Percentiles rank a stretch among this genome's conserved stretches.
phyloP scores from a whole-genome alignment of 2,113 vertebrate genomes.

The Pelvicachromis taeniatus region DNA sequence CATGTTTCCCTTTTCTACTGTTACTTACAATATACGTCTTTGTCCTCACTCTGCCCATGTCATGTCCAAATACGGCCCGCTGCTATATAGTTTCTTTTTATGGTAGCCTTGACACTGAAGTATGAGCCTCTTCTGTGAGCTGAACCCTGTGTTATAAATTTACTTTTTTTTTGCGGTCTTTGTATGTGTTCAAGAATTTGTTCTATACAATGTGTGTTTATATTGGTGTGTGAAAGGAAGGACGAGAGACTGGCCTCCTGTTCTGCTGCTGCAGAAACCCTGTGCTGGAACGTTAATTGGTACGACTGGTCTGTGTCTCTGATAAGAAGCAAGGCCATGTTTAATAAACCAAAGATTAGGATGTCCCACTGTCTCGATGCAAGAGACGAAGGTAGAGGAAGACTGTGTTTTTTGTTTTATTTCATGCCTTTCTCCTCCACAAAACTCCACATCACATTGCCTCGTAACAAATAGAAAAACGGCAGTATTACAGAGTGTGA shows the following conservation, averaged over 20 bases:
- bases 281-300: slow-evolving; percentile 68
- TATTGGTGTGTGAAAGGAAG: neutral
- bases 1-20: slow-evolving; percentile 9
- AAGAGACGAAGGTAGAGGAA: neutral
- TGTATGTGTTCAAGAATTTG: neutral
- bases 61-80: neutral
- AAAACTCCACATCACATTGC: neutral
- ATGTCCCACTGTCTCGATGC: slow-evolving; percentile 7
- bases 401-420: neutral
- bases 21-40: slow-evolving; percentile 23
- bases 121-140: neutral
- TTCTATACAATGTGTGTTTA: neutral
- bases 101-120: neutral
- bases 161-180: neutral
- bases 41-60: neutral
- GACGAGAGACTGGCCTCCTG: slow-evolving; percentile 1
- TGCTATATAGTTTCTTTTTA: neutral
- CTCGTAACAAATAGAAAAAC: slow-evolving; percentile 39
- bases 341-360: slow-evolving; percentile 54
- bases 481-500: slow-evolving; percentile 10
- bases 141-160: neutral
- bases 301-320: slow-evolving; percentile 42
- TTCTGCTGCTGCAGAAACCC: slow-evolving; percentile 37
- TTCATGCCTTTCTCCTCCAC: neutral
- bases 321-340: slow-evolving; percentile 55